Conservation (phyloP, 2,113 vertebrate genomes). For the Elachura formosa region DNA sequence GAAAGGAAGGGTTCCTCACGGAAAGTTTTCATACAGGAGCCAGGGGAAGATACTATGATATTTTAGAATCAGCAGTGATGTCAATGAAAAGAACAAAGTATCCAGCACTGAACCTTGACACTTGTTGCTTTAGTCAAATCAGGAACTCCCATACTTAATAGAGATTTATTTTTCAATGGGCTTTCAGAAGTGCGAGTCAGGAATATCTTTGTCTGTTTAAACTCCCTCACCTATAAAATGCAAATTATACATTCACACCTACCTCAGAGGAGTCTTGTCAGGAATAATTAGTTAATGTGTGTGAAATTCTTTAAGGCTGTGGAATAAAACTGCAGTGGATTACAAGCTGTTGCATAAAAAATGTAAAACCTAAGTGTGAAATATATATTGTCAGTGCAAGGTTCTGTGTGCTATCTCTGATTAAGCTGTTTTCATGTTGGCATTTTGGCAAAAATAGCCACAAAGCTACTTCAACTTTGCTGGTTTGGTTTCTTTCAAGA, state of each 20-base stretch:
- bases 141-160: neutral
- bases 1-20: neutral
- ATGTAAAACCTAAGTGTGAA: neutral
- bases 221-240: neutral
- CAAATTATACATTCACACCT: neutral
- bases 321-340: neutral
- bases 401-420: neutral
- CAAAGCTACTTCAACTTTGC: neutral
- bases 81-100: neutral
- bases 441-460: neutral
- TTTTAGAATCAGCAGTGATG: neutral
- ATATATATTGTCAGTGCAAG: neutral
- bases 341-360: neutral
- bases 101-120: neutral
- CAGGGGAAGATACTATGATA: neutral
- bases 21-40: neutral
- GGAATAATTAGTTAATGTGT: slow-evolving; percentile 10
- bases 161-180: neutral
- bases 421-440: neutral
- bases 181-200: neutral
- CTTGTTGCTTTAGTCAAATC: neutral
- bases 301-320: neutral
- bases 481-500: neutral
- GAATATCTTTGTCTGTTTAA: neutral
- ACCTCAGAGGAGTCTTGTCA: neutral